phyloP scores from a whole-genome alignment of 2,888 invertebrate genomes.

The Drosophila kambysellisi region DNA sequence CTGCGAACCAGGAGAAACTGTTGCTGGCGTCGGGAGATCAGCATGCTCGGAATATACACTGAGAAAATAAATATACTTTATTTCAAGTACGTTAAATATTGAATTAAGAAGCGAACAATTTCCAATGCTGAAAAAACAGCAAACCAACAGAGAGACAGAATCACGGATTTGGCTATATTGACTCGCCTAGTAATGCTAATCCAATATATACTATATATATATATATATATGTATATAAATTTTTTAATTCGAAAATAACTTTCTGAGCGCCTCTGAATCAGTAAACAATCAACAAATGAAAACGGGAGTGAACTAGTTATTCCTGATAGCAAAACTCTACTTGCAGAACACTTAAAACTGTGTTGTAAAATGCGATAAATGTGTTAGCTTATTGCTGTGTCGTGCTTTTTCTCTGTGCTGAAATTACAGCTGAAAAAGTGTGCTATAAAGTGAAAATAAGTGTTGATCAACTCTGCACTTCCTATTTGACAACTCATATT shows the following conservation, averaged over 20 bases:
- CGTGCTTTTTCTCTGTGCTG: too few relatives aligned
- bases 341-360: too few relatives aligned
- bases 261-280: neutral
- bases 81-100: neutral
- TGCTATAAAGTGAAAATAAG: slow-evolving; percentile 10
- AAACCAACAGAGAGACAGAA: neutral
- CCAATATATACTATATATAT: neutral
- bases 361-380: neutral
- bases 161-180: neutral
- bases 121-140: neutral
- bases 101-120: neutral
- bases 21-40: neutral
- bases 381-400: neutral
- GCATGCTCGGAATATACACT: slow-evolving; percentile 1
- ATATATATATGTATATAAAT: too few relatives aligned
- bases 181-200: neutral
- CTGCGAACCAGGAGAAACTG: neutral
- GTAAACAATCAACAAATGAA: too few relatives aligned
- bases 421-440: neutral
- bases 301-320: too few relatives aligned
- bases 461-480: neutral
- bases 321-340: too few relatives aligned
- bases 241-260: neutral
- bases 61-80: neutral
- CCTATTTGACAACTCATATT: neutral